Evolutionary conservation across 2,113 vertebrate species (phyloP).

Genomic region (Cyanoramphus novaezelandiae): DNA sequence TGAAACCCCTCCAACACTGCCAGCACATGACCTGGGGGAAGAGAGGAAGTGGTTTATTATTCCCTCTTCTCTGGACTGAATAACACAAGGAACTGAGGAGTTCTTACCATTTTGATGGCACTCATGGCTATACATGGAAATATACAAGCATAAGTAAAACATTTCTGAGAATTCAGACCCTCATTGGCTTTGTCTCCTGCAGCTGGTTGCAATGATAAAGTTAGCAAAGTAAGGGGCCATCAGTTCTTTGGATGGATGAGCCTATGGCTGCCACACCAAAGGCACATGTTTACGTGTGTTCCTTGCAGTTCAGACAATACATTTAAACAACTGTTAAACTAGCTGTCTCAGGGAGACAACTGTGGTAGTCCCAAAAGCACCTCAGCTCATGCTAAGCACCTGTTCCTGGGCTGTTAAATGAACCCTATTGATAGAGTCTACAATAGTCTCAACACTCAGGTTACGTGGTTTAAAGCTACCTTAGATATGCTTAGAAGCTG

Average conservation of each 20-base stretch:
- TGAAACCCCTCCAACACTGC: not conserved
- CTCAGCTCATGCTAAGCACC: not conserved
- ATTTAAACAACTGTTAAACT: not conserved
- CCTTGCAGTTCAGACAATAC: not conserved
- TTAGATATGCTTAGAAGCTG: not conserved
- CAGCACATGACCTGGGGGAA: not conserved
- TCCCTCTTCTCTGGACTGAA: not conserved
- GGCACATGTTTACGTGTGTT: not conserved
- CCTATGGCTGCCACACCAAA: not conserved
- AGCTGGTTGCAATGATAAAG: not conserved
- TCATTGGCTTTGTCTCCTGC: not conserved
- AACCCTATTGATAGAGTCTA: not conserved
- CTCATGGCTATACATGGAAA: not conserved
- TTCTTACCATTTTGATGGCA: not conserved
- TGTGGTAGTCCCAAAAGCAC: not conserved
- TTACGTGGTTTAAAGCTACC: not conserved
- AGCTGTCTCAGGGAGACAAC: not conserved
- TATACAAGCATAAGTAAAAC: fast-evolving
- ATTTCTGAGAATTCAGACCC: not conserved
- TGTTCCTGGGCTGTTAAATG: not conserved
- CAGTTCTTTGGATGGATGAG: not conserved
- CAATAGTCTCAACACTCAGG: not conserved
- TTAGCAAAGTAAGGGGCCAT: not conserved
- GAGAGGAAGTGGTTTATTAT: not conserved
- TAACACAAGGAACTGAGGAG: not conserved